Evolutionary conservation across 2,888 invertebrate genomes (phyloP), one percentile per base, ranked within the genome.

Genomic region (Vesta saturnalis): DNA sequence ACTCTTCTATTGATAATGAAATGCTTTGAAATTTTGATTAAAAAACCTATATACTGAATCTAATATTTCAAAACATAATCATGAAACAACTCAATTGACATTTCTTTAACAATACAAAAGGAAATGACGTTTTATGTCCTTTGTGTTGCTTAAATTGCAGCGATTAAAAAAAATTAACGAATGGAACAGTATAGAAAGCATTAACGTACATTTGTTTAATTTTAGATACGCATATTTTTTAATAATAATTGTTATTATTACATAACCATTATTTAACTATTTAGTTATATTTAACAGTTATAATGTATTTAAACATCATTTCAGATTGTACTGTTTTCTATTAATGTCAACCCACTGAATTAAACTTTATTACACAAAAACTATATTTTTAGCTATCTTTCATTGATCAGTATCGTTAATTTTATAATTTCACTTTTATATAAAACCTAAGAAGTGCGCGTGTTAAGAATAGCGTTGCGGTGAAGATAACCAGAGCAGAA

Each of bases 341-440:
- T n/a, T n/a, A n/a, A n/a, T n/a, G n/a, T n/a, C n/a, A n/a, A n/a
- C n/a, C n/a, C n/a, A n/a, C n/a, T n/a, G n/a, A n/a, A n/a, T n/a
- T n/a, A n/a, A n/a, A n/a, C n/a, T n/a, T n/a, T n/a, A n/a, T n/a
- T n/a, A n/a, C n/a, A 39, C 39, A 8, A 1, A 39, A 8, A n/a
- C 3, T n/a, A 39, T 3, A 39, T 39, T 39, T 6, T n/a, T n/a
- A 39, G n/a, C n/a, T 39, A 39, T 39, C 39, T 39, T 39, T 12
- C 39, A 39, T 39, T 39, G n/a, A 39, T 39, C 39, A 39, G 39
- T 10, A 39, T 39, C 12, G n/a, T 39, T 39, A 64, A 63, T 56
- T n/a, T n/a, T 60, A 35, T 62, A 69, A 69, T 69, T 69, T 69
- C 69, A 69, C 69, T 69, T 69, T 69, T 69, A 57, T 61, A 69